These are phyloP conservation scores for Gallinago stenura DNA, from an alignment of 2,797 vertebrate genomes.

Conservation along the genomic window DNA sequence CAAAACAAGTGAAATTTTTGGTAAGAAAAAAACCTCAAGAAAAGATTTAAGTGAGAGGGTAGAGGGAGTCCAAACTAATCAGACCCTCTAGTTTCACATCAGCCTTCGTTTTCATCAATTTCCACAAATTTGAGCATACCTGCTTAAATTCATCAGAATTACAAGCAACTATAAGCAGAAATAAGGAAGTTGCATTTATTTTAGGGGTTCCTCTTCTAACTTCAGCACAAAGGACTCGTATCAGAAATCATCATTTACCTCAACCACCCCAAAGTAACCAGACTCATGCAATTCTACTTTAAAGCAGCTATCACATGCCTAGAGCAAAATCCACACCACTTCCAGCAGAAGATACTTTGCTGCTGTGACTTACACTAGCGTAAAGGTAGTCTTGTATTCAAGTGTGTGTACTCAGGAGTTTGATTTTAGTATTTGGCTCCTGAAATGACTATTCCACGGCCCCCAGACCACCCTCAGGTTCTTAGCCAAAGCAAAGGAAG, in stretches of 20 bases:
- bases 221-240: not conserved
- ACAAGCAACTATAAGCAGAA: not conserved
- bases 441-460: not conserved
- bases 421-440: not conserved
- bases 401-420: not conserved
- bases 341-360: not conserved
- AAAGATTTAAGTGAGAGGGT: not conserved
- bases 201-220: not conserved
- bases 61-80: not conserved
- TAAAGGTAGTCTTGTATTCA: not conserved
- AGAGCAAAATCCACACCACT: not conserved
- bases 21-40: not conserved
- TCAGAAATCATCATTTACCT: not conserved
- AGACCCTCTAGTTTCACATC: not conserved
- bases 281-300: not conserved
- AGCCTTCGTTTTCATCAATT: not conserved
- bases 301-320: not conserved
- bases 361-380: not conserved
- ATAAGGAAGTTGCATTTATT: not conserved
- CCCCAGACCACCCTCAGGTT: not conserved
- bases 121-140: not conserved
- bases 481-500: not conserved
- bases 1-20: not conserved
- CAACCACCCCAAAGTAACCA: not conserved
- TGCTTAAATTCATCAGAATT: not conserved